phyloP scores from a whole-genome alignment of 2,113 vertebrate species.

The Pangasianodon gigas region DNA sequence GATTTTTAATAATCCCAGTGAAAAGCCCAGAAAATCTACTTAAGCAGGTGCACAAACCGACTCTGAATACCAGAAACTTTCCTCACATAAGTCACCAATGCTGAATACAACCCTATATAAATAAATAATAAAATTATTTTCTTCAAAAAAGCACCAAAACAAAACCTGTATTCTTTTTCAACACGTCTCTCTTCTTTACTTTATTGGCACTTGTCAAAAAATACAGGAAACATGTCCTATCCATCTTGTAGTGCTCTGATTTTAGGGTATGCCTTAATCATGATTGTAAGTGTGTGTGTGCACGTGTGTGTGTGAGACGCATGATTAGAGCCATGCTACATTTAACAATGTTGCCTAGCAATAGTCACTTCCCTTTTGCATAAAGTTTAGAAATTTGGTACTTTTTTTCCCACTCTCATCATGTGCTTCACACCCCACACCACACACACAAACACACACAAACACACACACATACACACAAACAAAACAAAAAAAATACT shows the following conservation, averaged over 20 bases:
- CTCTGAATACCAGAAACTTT: neutral
- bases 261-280: neutral
- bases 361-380: neutral
- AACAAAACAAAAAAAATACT: neutral
- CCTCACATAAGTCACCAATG: neutral
- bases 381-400: neutral
- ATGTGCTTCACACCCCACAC: neutral
- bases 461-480: neutral
- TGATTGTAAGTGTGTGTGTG: neutral
- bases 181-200: neutral
- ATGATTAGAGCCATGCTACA: neutral
- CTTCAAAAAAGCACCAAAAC: neutral
- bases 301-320: neutral
- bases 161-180: neutral
- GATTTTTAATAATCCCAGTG: neutral
- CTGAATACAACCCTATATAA: neutral
- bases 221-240: neutral
- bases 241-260: neutral
- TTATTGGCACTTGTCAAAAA: neutral
- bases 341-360: slow-evolving; percentile 15
- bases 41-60: neutral
- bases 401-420: neutral
- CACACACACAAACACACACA: neutral
- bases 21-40: neutral
- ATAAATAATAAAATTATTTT: neutral